Evolutionary conservation across 2,113 vertebrate genomes (phyloP).

Genomic region (Tyto alba): DNA sequence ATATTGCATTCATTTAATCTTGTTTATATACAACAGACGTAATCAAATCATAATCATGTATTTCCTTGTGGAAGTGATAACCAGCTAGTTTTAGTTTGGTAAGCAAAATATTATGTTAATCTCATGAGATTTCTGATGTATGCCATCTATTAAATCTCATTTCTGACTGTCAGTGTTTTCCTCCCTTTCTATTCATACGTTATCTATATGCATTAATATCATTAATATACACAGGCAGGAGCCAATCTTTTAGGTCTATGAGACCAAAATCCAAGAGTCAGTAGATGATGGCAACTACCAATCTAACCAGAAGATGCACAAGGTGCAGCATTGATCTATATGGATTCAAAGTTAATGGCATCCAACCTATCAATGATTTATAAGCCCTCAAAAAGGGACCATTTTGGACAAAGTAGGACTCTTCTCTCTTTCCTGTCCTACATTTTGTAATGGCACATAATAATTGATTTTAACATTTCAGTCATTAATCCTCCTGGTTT

Average conservation of each 20-base stretch:
- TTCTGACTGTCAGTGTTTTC: background rate
- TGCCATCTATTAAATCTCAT: background rate
- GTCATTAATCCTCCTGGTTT: background rate
- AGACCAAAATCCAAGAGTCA: background rate
- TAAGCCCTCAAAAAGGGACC: fast-evolving
- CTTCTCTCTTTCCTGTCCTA: background rate
- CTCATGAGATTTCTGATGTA: background rate
- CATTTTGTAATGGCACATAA: background rate
- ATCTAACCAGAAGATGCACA: background rate
- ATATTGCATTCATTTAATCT: background rate
- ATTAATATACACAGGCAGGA: background rate
- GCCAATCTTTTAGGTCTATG: background rate
- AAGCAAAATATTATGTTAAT: background rate
- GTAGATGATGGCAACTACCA: background rate
- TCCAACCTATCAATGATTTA: background rate
- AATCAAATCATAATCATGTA: background rate
- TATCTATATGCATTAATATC: background rate
- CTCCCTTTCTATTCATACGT: background rate
- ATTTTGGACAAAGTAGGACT: background rate
- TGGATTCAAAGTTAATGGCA: background rate
- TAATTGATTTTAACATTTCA: background rate
- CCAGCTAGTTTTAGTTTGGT: background rate
- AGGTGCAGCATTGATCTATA: background rate
- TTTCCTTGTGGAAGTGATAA: background rate
- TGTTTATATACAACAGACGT: background rate